Percentiles rank a stretch among this genome's conserved stretches.
Evolutionary conservation across 1,140 invertebrate genomes (phyloP).

Genomic region (Drosophila santomea): DNA sequence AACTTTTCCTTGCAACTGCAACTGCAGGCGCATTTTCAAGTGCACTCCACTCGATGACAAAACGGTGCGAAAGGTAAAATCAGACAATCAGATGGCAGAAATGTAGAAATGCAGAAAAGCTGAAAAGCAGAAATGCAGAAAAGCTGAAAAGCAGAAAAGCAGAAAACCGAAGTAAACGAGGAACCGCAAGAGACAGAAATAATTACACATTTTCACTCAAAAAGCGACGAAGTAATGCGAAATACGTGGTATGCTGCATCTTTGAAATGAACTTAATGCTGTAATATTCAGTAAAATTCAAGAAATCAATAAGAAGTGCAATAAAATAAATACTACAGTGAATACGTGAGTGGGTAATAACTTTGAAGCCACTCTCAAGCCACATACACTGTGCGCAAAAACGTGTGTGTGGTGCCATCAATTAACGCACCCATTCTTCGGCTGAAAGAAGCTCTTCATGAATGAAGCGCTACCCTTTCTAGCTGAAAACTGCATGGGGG

Average conservation of each 20-base stretch:
- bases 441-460: constrained; percentile 20
- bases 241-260: constrained; percentile 5
- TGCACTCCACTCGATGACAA: constrained; percentile 60
- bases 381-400: constrained; percentile 3
- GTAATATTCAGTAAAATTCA: background rate
- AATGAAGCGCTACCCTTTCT: constrained; percentile 17
- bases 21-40: constrained; percentile 63
- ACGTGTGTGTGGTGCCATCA: background rate
- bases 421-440: constrained; percentile 5
- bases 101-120: constrained; percentile 17
- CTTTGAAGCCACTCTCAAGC: background rate
- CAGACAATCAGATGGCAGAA: constrained; percentile 1
- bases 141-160: constrained; percentile 18
- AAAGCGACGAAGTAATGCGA: constrained; percentile 8
- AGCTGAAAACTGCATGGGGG: background rate
- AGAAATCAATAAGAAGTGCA: background rate
- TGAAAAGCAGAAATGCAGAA: constrained; percentile 24
- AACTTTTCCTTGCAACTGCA: constrained; percentile 39
- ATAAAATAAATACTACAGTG: background rate
- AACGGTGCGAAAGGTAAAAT: constrained; percentile 60
- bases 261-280: background rate
- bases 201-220: constrained; percentile 51
- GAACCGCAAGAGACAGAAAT: constrained; percentile 65
- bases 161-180: constrained; percentile 44
- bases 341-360: background rate